Percentiles rank a stretch among this genome's conserved stretches.
These are phyloP conservation scores for Cliona cf. orientalis DNA, from an alignment of 37 sponge, comb jelly and placozoan genomes.

Conservation along the genomic window DNA sequence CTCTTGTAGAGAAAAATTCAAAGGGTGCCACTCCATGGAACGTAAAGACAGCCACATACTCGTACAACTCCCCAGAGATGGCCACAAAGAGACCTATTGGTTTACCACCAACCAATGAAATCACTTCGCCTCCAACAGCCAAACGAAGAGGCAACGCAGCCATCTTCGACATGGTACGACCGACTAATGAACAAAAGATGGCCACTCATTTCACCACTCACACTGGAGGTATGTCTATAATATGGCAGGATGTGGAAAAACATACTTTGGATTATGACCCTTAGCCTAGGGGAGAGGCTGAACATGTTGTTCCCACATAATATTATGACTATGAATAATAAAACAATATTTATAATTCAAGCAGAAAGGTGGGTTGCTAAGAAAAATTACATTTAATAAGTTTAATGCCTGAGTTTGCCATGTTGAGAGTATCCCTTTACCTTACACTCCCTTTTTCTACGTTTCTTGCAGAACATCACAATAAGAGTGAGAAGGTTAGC, in stretches of 20 bases:
- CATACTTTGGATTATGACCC: background rate
- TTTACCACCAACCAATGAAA: background rate
- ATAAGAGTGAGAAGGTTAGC: slow-evolving; percentile 9
- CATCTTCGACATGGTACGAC: background rate
- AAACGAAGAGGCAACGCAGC: slow-evolving; percentile 13
- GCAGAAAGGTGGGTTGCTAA: too few species aligned
- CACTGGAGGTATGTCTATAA: background rate
- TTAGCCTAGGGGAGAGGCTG: too few species aligned
- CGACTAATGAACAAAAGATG: background rate
- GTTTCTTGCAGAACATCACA: background rate
- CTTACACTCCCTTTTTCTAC: background rate
- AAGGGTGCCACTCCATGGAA: slow-evolving; percentile 28
- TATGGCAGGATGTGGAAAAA: background rate
- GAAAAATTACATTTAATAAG: too few species aligned
- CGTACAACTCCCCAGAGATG: slow-evolving; percentile 1
- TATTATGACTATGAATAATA: too few species aligned
- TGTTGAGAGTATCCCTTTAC: too few species aligned
- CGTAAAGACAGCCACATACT: slow-evolving; percentile 4
- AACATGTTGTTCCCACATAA: too few species aligned
- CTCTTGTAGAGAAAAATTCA: slow-evolving; percentile 17
- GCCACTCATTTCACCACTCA: background rate
- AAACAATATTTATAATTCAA: too few species aligned
- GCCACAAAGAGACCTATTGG: slow-evolving; percentile 12
- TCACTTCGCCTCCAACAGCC: slow-evolving; percentile 23
- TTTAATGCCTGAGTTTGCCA: too few species aligned